Conservation (phyloP, 2,113 vertebrate species). For the Carettochelys insculpta region DNA sequence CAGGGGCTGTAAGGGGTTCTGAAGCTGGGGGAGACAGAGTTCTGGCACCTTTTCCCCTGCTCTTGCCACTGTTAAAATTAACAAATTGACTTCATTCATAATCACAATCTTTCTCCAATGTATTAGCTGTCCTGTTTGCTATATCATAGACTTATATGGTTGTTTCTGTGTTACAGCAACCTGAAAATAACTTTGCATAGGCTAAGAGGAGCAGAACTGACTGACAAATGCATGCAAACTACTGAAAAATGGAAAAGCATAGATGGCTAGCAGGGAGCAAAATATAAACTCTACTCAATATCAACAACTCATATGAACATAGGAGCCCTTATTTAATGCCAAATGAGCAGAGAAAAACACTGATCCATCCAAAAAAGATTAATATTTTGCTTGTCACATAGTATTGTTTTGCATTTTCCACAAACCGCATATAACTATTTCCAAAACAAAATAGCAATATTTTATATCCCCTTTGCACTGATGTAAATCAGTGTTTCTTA, state of each 20-base stretch:
- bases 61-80: background rate
- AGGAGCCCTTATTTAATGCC: background rate
- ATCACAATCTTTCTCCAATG: background rate
- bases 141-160: background rate
- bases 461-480: background rate
- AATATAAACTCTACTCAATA: background rate
- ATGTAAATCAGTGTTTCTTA: no score
- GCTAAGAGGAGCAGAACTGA: background rate
- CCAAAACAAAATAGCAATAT: background rate
- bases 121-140: background rate
- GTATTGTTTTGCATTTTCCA: constrained; percentile 12
- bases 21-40: no score
- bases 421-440: background rate
- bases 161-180: background rate
- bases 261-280: background rate
- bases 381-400: constrained; percentile 24
- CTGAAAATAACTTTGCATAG: background rate
- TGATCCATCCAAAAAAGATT: constrained; percentile 9
- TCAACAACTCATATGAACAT: background rate
- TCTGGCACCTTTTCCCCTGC: no score
- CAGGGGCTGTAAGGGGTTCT: no score
- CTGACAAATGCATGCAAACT: background rate
- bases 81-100: background rate
- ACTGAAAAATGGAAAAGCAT: background rate
- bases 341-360: constrained; percentile 10